phyloP scores from a whole-genome alignment of 64 coral and sea anemone genomes.

The Montipora capricornis region DNA sequence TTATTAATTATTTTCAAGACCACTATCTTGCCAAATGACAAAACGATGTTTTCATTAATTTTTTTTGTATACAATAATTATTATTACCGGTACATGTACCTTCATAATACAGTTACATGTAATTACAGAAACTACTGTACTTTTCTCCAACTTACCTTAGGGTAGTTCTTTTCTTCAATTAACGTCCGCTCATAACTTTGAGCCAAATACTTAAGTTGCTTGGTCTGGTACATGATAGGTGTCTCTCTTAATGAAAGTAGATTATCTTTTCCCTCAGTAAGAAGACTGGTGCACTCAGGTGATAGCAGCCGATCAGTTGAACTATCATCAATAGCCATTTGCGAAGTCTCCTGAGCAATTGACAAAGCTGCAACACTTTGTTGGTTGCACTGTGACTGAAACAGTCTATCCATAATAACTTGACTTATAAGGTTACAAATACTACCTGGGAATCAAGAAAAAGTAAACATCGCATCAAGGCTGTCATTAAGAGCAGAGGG shows the following conservation, averaged over 20 bases:
- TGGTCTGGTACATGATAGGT: constrained; percentile 3
- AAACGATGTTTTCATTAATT: not conserved
- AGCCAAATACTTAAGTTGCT: constrained; percentile 56
- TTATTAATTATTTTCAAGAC: too few species aligned
- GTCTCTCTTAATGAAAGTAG: not conserved
- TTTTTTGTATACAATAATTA: too few species aligned
- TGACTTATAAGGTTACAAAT: constrained; percentile 51
- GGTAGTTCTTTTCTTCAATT: constrained; percentile 47
- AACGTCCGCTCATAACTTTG: constrained; percentile 47
- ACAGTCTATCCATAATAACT: constrained; percentile 53
- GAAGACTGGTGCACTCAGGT: constrained; percentile 11
- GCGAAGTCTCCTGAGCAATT: constrained; percentile 75
- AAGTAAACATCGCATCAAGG: not conserved
- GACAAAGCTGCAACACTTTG: constrained; percentile 2
- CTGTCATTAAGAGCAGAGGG: not conserved
- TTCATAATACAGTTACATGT: too few species aligned
- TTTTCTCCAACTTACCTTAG: constrained; percentile 36
- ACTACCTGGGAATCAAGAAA: not conserved
- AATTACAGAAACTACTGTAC: not conserved
- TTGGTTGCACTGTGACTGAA: not conserved
- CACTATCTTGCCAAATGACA: not conserved
- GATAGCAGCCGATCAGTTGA: not conserved
- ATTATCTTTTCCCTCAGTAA: not conserved
- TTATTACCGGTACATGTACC: too few species aligned
- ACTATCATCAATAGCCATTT: constrained; percentile 76